Evolutionary conservation across 1,140 invertebrate genomes (phyloP).

Genomic region (Pararge aegeria): DNA sequence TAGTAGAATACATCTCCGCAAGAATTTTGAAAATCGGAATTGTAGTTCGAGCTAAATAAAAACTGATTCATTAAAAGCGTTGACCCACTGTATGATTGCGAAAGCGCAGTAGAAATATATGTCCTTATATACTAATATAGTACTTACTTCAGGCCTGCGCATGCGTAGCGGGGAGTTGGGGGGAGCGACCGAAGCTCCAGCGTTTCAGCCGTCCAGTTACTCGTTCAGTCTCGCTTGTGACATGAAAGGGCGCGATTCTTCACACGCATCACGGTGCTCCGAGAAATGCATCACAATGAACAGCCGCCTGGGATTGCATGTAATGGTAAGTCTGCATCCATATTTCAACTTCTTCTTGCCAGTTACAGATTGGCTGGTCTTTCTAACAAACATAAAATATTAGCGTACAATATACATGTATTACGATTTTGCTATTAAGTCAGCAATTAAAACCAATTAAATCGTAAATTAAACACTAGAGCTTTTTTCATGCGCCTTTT

Average conservation of each 20-base stretch:
- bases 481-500: no score
- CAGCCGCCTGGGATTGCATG: constrained; percentile 74
- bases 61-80: no score
- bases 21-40: no score
- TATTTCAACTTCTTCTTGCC: not conserved
- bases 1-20: no score
- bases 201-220: constrained; percentile 59
- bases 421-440: no score
- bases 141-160: constrained; percentile 36
- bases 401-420: no score
- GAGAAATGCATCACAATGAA: constrained; percentile 79
- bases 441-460: not conserved
- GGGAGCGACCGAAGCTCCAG: constrained; percentile 47
- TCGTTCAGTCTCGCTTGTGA: constrained; percentile 76
- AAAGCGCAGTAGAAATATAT: not conserved
- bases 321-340: constrained; percentile 59
- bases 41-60: no score
- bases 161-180: constrained; percentile 45
- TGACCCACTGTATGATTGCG: not conserved
- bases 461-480: no score
- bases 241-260: constrained; percentile 76
- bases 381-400: not conserved
- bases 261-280: constrained; percentile 75
- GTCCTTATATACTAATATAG: not conserved
- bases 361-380: not conserved